Evolutionary conservation across 2,113 vertebrate genomes (phyloP).

Genomic region (Callospermophilus lateralis): DNA sequence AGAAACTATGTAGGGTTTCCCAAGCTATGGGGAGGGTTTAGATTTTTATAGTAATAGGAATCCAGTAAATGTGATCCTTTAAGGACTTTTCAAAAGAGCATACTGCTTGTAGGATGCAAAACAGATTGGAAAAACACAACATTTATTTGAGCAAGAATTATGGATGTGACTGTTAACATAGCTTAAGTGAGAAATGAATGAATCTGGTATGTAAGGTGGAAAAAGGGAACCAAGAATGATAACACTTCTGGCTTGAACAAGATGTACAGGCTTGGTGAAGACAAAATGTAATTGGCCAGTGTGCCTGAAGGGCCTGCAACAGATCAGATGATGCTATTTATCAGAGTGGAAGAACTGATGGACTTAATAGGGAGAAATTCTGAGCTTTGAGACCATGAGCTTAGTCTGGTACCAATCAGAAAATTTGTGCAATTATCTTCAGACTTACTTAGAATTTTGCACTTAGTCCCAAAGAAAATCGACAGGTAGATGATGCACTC

Average conservation of each 20-base stretch:
- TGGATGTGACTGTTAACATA: not conserved
- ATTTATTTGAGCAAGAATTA: not conserved
- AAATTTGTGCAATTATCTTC: not conserved
- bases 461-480: not conserved
- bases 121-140: not conserved
- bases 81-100: not conserved
- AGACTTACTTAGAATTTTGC: not conserved
- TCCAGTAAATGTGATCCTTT: not conserved
- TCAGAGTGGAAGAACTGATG: not conserved
- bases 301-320: not conserved
- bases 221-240: not conserved
- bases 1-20: not conserved
- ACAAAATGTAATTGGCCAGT: not conserved
- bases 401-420: not conserved
- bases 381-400: conserved; percentile 4
- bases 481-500: not conserved
- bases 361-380: not conserved
- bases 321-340: not conserved
- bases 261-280: not conserved
- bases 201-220: not conserved
- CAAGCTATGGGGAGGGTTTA: not conserved
- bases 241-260: not conserved
- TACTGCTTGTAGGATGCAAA: not conserved
- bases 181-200: not conserved
- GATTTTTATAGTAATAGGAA: not conserved